Evolutionary conservation across 1,140 invertebrate genomes (phyloP), one percentile per base, ranked within the genome.

Genomic region (Drosophila nigrodunni): DNA sequence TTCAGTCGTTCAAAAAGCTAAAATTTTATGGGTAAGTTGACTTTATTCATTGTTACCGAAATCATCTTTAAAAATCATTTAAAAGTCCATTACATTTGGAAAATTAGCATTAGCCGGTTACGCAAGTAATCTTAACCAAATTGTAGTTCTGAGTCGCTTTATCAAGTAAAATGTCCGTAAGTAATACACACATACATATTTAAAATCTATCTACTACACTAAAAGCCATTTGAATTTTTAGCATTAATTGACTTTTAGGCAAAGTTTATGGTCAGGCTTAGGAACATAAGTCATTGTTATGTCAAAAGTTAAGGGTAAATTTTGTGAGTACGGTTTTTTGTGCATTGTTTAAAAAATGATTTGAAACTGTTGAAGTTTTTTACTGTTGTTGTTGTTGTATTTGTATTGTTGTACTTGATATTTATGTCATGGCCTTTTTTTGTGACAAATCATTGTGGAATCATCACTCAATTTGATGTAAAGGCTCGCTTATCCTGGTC

Each of bases 391-490:
- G 35, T 39, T 35, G 30, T 37, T 39, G 9, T 15, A 8, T 1
- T 57, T 13, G 43, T 15, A 2, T 50, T 25, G 1, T 8, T n/a
- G 50, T 37, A 54, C 30, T 43, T 66, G 11, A 58, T 65, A 21
- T 50, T 49, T n/a, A 55, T 57, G 21, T 57, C 37, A 21, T 57
- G 54, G 54, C 54, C 21, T 47, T 39, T 47, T 64, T 70, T 77
- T 86, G 69, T 77, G 77, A 81, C 85, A 79, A 81, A 89, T 89
- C 86, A 89, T 89, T 64, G 75, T 58, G 35, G 59, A 57, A 77
- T 88, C 86, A 89, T 89, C 86, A 90, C 59, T 89, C 86, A 89
- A 91, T 69, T 71, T 85, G 77, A 77, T 77, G 37, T 70, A 70
- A 70, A 69, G 70, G 58, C 72, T 78, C 74, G 70, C 78, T 68